phyloP scores from a whole-genome alignment of 2,113 vertebrate species.

The Xiphorhynchus elegans region DNA sequence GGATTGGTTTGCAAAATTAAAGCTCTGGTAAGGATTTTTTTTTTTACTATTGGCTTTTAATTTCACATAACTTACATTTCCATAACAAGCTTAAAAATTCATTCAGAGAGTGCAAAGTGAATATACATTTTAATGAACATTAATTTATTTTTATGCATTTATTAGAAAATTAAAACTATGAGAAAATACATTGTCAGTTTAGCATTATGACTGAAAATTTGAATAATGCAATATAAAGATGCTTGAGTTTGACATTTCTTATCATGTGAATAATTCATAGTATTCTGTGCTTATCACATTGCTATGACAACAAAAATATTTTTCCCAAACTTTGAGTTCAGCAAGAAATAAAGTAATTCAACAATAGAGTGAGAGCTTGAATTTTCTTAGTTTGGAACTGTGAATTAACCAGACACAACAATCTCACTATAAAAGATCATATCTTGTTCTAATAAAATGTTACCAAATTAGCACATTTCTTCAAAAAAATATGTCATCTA shows the following conservation, averaged over 20 bases:
- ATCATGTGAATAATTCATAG: neutral
- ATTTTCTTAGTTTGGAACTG: neutral
- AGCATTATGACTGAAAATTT: neutral
- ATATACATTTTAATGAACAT: neutral
- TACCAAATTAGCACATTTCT: neutral
- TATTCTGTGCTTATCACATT: neutral
- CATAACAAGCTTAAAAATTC: neutral
- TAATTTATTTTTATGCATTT: neutral
- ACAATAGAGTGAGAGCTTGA: neutral
- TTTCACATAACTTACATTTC: neutral
- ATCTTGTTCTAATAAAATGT: neutral
- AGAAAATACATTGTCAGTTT: neutral
- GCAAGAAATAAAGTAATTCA: neutral
- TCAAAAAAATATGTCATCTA: neutral
- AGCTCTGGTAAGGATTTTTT: neutral
- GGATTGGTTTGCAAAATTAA: neutral
- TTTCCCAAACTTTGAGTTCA: neutral
- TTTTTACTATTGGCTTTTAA: neutral
- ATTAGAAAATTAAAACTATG: neutral
- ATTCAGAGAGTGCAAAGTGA: neutral
- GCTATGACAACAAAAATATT: neutral
- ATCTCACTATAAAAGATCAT: neutral
- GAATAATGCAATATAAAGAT: neutral
- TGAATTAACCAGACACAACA: neutral
- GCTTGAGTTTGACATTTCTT: neutral